Base-by-base conservation (phyloP, 2,113 vertebrate genomes). In the Xyliphius kryptos region DNA sequence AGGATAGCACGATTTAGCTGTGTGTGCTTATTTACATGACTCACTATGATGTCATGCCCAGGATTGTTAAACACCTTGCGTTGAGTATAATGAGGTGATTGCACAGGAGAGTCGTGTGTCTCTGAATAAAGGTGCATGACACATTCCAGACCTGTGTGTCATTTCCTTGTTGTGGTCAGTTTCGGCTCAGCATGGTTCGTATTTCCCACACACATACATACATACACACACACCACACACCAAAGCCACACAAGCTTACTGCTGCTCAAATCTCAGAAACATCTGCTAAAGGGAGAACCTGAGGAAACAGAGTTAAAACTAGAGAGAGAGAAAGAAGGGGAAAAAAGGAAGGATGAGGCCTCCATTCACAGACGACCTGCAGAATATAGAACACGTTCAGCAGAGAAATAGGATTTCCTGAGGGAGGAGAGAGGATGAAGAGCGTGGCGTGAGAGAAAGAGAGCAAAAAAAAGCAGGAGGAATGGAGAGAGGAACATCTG, bases 401-500 rank as follows among this genome's bases (percentile, higher is more conserved):
- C 26, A 44, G 52, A 64, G 62, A 64, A 56, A 64, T 37, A 46
- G 21, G 36, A 36, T 55, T 56, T 56, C 52, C 68, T 64, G 26
- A 53, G 61, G 69, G 66, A 64, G 65, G 20, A 54, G 50, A 54
- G 40, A 54, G 56, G 69, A 61, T 43, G 21, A 44, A 51, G 32
- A 43, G 50, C 55, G 20, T 43, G n/a, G n/a, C n/a, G n/a, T 15
- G 17, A 53, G 48, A 52, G 52, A 49, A n/a, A 20, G 37, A 49
- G 56, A 48, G 19, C 9, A 43, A 40, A 11, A 54, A 17, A 60
- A 71, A 76, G 75, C 74, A 68, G 68, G 70, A 59, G 54, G 15
- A 48, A 64, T 60, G 16, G 43, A 60, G n/a, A 65, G 72, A 40
- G 56, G 68, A 49, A 32, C 70, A 63, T 55, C 19, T 64, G 52